These are phyloP conservation scores for Anastatus disparis DNA, from an alignment of 1,140 invertebrate species.

Conservation along the genomic window DNA sequence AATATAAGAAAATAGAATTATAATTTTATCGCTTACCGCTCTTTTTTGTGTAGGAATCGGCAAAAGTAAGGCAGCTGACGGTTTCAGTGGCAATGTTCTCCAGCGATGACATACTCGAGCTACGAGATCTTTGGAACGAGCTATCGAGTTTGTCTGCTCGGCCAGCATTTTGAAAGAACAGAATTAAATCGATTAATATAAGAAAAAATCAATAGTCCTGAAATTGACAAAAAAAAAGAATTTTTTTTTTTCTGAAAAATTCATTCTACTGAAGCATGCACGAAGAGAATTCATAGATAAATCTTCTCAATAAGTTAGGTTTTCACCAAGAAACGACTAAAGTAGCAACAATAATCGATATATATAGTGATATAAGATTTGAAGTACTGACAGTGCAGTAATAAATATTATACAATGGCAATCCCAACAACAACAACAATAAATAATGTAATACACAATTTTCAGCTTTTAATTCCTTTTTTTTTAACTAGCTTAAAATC, in stretches of 20 bases:
- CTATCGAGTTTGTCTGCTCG: conserved; percentile 94
- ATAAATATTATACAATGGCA: conserved; percentile 56
- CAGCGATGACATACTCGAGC: conserved; percentile 96
- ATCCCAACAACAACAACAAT: conserved; percentile 53
- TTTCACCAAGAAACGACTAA: conserved; percentile 32
- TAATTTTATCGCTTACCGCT: conserved; percentile 76
- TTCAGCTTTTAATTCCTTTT: too few species aligned
- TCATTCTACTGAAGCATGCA: conserved; percentile 40
- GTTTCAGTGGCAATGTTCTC: conserved; percentile 96
- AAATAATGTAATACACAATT: conserved; percentile 51
- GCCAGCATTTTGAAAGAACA: conserved; percentile 67
- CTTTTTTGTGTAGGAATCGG: conserved; percentile 94
- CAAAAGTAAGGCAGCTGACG: conserved; percentile 94
- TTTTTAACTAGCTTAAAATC: too few species aligned
- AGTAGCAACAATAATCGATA: conserved; percentile 34
- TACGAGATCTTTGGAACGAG: conserved; percentile 94
- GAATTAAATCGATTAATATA: conserved; percentile 14
- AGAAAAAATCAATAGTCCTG: neutral
- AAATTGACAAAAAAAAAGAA: too few species aligned
- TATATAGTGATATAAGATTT: conserved; percentile 33
- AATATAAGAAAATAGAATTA: too few species aligned
- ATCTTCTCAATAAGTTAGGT: conserved; percentile 20
- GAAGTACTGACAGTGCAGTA: conserved; percentile 50
- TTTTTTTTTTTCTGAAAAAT: conserved; percentile 8
- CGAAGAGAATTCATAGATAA: conserved; percentile 18